Conservation (phyloP, 1,140 invertebrate genomes). For the Drosophila saltans region DNA sequence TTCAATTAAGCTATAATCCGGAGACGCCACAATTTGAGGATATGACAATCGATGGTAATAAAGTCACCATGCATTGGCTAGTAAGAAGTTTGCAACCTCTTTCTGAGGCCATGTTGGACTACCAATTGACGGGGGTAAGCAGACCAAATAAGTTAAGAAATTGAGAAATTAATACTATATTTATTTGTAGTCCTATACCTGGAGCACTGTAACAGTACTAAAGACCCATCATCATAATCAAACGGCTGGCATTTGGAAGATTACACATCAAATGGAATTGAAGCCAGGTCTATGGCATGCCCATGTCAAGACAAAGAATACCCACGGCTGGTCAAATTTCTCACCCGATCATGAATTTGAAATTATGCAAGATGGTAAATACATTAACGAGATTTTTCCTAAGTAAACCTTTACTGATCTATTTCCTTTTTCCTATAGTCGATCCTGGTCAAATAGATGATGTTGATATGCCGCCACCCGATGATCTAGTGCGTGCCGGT, state of each 20-base stretch:
- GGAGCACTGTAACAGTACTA: conserved; percentile 73
- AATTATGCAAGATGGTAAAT: conserved; percentile 52
- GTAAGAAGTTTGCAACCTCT: conserved; percentile 74
- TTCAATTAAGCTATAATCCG: conserved; percentile 67
- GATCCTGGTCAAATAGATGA: conserved; percentile 34
- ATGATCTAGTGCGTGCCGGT: conserved; percentile 59
- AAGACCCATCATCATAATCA: conserved; percentile 73
- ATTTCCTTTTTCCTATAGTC: not conserved
- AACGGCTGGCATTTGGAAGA: conserved; percentile 73
- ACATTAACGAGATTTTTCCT: not conserved
- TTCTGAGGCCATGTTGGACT: conserved; percentile 75
- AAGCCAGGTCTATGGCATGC: conserved; percentile 73
- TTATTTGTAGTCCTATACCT: conserved; percentile 62
- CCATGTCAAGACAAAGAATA: conserved; percentile 75
- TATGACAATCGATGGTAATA: conserved; percentile 57
- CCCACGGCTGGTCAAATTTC: conserved; percentile 79
- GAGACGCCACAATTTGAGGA: conserved; percentile 76
- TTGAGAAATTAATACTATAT: not conserved
- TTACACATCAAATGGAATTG: conserved; percentile 78
- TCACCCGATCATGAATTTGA: conserved; percentile 63
- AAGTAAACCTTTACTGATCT: not conserved
- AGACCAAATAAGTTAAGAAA: not conserved
- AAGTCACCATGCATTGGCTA: conserved; percentile 75
- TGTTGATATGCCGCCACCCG: conserved; percentile 52
- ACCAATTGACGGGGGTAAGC: conserved; percentile 69